These are phyloP conservation scores for Axis porcinus DNA, from an alignment of 2,113 vertebrate species.

Conservation along the genomic window DNA sequence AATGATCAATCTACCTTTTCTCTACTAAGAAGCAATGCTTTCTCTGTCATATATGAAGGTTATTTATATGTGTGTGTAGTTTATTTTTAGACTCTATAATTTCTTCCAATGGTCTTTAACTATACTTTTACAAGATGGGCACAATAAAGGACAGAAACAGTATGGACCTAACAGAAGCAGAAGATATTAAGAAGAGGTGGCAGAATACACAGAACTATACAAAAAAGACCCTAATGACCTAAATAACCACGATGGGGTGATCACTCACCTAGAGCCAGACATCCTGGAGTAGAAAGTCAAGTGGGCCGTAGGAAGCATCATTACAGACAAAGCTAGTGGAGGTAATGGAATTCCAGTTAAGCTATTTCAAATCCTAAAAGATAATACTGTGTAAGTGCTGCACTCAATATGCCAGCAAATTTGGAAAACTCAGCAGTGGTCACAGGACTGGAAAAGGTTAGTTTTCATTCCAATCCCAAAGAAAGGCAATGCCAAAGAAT, in stretches of 20 bases:
- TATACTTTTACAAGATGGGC: neutral
- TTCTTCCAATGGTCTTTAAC: neutral
- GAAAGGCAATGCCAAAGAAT: neutral
- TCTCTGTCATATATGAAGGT: neutral
- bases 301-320: neutral
- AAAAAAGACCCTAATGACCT: neutral
- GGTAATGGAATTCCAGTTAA: neutral
- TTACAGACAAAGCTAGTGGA: neutral
- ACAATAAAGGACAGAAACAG: neutral
- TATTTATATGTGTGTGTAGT: neutral
- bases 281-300: neutral
- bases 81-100: neutral
- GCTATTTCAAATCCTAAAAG: neutral
- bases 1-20: neutral
- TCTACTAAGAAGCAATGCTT: neutral
- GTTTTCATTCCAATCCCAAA: neutral
- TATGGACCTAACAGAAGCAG: neutral
- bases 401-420: neutral
- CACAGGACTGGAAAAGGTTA: neutral
- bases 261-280: no score
- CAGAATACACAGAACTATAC: neutral
- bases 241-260: rapidly evolving
- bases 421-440: neutral
- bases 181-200: neutral
- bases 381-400: neutral